Evolutionary conservation across 2,113 vertebrate genomes (phyloP), one percentile per base, ranked within the genome.

Genomic region (Calyptomena viridis): DNA sequence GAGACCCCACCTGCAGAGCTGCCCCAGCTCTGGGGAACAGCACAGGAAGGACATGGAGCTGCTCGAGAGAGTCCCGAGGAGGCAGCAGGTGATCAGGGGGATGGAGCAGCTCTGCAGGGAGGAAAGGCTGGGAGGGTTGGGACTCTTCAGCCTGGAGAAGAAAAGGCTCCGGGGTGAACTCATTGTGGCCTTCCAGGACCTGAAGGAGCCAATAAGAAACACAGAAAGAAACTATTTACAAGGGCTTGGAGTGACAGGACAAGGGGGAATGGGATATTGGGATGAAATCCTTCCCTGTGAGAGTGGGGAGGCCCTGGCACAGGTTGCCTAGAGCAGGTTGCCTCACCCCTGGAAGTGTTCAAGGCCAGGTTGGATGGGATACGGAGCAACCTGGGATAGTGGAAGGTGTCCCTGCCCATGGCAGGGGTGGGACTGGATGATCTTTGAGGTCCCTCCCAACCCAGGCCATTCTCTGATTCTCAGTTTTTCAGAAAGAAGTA

Each of bases 301-400:
- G 60, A 12, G 16, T 21, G 60, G 8, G 0, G 0, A 89, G 60
- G 39, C 7, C 52, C 46, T 82, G 46, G 53, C 44, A n/a, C 23
- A 67, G 44, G 31, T 46, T 44, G 68, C n/a, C n/a, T n/a, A n/a
- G n/a, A n/a, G n/a, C n/a, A n/a, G n/a, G n/a, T n/a, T n/a, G n/a
- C n/a, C n/a, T n/a, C n/a, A n/a, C n/a, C n/a, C 59, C 53, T 82
- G 69, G 39, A 0, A 75, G 39, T 75, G 62, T 0, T 35, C 55
- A 30, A 40, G 30, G 30, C 30, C 46, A 27, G n/a, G 30, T 0
- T 76, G 69, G 77, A 18, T 1, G 1, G 69, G 7, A 7, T 23
- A 59, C 3, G 53, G 55, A 23, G 30, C 55, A 53, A 0, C 14
- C 30, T 76, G n/a, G 53, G 6, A 8, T 0, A 40, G n/a, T 4